These are phyloP conservation scores for Saccostrea cuccullata DNA, from an alignment of 1,140 invertebrate genomes.

Conservation along the genomic window DNA sequence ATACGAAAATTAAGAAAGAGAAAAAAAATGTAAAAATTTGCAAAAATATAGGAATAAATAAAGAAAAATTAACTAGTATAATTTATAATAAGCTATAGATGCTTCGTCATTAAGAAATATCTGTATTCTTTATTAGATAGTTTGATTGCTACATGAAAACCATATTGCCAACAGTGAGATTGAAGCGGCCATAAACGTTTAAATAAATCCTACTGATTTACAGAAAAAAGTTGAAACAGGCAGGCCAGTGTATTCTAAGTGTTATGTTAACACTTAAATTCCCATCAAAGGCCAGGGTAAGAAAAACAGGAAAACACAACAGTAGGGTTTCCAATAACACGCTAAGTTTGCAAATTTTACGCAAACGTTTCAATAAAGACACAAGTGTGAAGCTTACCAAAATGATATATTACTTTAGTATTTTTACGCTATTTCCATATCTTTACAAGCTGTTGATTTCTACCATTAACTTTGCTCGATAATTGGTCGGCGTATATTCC, in stretches of 20 bases:
- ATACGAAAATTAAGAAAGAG: too few relatives aligned
- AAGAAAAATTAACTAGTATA: too few relatives aligned
- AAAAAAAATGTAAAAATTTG: too few relatives aligned
- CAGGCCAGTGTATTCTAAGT: slow-evolving; percentile 14
- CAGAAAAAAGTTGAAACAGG: background rate
- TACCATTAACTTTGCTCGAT: slow-evolving; percentile 5
- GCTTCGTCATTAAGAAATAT: too few relatives aligned
- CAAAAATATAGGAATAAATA: too few relatives aligned
- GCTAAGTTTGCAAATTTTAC: background rate
- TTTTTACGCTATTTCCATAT: slow-evolving; percentile 14
- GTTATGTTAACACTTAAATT: background rate
- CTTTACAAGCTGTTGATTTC: slow-evolving; percentile 12
- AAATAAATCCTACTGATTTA: background rate
- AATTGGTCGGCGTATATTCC: background rate
- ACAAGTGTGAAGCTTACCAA: background rate
- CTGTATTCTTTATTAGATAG: background rate
- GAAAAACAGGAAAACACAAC: background rate
- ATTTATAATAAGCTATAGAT: too few relatives aligned
- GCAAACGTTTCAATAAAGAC: background rate
- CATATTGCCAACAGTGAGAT: slow-evolving; percentile 4
- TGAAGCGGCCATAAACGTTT: background rate
- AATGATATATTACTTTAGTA: slow-evolving; percentile 4
- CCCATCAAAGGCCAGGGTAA: slow-evolving; percentile 11
- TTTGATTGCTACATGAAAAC: background rate
- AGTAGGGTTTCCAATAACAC: background rate